Conservation (phyloP, 2,888 invertebrate species). For the Synergus gifuensis region DNA sequence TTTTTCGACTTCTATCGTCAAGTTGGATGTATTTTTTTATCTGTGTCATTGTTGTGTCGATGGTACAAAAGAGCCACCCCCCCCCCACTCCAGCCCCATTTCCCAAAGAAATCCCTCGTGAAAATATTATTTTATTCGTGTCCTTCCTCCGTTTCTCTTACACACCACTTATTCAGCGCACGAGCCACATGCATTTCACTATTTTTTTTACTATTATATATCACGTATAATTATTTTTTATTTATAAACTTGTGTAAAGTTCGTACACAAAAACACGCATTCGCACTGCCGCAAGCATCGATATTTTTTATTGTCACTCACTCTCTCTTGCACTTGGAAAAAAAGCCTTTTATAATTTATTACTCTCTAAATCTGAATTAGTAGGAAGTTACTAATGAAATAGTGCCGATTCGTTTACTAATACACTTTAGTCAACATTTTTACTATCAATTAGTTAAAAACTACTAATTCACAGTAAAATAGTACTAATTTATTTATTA, state of each 20-base stretch:
- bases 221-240: not conserved
- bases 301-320: conserved; percentile 43
- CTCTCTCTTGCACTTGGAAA: conserved; percentile 26
- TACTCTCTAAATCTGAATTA: no score
- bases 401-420: no score
- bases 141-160: conserved; percentile 47
- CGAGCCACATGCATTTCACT: conserved; percentile 33
- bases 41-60: conserved; percentile 51
- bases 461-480: no score
- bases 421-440: no score
- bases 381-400: no score
- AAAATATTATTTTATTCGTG: conserved; percentile 50
- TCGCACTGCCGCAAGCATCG: conserved; percentile 42
- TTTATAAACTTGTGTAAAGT: not conserved
- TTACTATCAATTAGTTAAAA: no score
- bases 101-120: conserved; percentile 45
- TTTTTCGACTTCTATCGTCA: not conserved
- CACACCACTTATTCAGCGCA: conserved; percentile 43
- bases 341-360: not conserved
- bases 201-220: not conserved
- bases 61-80: conserved; percentile 45
- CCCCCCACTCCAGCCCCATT: conserved; percentile 33
- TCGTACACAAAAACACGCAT: conserved; percentile 23
- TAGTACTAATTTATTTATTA: no score
- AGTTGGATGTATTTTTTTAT: conserved; percentile 32